phyloP scores from a whole-genome alignment of 1,140 invertebrate species.

The Babylonia areolata region DNA sequence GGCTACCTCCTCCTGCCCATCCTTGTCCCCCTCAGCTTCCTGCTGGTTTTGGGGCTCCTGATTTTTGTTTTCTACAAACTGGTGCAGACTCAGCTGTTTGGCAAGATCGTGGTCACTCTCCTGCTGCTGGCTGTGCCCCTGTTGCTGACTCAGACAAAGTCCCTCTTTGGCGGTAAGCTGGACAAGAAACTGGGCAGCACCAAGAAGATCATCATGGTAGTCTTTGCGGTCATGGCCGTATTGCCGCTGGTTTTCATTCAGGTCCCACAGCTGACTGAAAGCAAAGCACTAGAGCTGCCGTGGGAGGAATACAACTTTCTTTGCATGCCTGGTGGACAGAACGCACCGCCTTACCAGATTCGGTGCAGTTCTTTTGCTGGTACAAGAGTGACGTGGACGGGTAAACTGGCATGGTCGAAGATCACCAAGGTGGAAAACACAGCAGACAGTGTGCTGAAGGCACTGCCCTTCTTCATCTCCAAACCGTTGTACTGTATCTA shows the following conservation, averaged over 20 bases:
- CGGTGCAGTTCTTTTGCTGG: constrained; percentile 60
- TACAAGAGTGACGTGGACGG: constrained; percentile 62
- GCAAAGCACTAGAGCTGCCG: constrained; percentile 46
- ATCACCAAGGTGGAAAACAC: constrained; percentile 64
- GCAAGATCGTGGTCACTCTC: constrained; percentile 64
- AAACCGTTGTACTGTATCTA: constrained; percentile 66
- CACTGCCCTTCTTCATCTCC: constrained; percentile 61
- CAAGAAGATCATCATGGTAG: constrained; percentile 65
- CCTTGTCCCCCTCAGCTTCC: constrained; percentile 57
- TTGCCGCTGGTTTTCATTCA: constrained; percentile 65
- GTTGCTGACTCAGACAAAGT: constrained; percentile 63
- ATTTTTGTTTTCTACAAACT: constrained; percentile 56
- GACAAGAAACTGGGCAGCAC: constrained; percentile 53
- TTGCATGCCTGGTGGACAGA: constrained; percentile 52
- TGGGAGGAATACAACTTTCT: constrained; percentile 56
- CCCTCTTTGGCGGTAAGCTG: constrained; percentile 60
- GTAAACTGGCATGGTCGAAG: constrained; percentile 51
- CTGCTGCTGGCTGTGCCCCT: constrained; percentile 60
- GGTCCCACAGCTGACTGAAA: constrained; percentile 49
- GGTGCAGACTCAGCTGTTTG: constrained; percentile 61
- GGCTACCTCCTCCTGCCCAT: constrained; percentile 74
- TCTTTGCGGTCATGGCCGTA: constrained; percentile 63
- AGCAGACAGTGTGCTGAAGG: constrained; percentile 57
- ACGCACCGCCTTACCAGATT: constrained; percentile 48
- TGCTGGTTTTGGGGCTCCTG: constrained; percentile 48